These are phyloP conservation scores for Agriotes lineatus DNA, from an alignment of 2,888 invertebrate species.

Conservation along the genomic window DNA sequence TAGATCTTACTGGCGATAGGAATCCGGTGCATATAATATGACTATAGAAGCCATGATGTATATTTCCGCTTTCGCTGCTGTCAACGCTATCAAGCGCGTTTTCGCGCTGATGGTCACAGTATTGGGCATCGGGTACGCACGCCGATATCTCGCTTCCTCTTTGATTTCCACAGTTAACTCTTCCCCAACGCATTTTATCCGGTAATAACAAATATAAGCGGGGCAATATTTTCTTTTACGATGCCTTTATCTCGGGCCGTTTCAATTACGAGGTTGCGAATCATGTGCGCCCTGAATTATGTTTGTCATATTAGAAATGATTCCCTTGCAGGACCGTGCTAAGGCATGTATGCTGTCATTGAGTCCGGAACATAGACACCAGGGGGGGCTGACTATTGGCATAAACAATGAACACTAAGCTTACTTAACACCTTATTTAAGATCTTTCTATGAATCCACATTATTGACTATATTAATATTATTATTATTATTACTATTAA, in stretches of 20 bases:
- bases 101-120: conserved; percentile 49
- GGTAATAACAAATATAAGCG: conserved; percentile 8
- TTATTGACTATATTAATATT: too few relatives aligned
- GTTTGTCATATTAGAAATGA: background rate
- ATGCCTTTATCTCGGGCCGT: background rate
- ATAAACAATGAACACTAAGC: too few relatives aligned
- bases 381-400: too few relatives aligned
- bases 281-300: background rate
- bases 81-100: conserved; percentile 50
- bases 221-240: conserved; percentile 27
- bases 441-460: too few relatives aligned
- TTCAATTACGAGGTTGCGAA: background rate
- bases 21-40: conserved; percentile 47
- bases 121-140: conserved; percentile 39
- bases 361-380: too few relatives aligned
- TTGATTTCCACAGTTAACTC: conserved; percentile 24
- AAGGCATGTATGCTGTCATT: too few relatives aligned
- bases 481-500: too few relatives aligned
- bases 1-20: conserved; percentile 49
- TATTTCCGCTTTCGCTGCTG: conserved; percentile 51
- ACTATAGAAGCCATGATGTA: conserved; percentile 51
- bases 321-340: too few relatives aligned
- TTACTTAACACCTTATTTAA: too few relatives aligned
- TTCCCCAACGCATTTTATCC: conserved; percentile 3
- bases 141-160: conserved; percentile 30